phyloP scores from a whole-genome alignment of 2,888 invertebrate species.

The Diogma glabrata region DNA sequence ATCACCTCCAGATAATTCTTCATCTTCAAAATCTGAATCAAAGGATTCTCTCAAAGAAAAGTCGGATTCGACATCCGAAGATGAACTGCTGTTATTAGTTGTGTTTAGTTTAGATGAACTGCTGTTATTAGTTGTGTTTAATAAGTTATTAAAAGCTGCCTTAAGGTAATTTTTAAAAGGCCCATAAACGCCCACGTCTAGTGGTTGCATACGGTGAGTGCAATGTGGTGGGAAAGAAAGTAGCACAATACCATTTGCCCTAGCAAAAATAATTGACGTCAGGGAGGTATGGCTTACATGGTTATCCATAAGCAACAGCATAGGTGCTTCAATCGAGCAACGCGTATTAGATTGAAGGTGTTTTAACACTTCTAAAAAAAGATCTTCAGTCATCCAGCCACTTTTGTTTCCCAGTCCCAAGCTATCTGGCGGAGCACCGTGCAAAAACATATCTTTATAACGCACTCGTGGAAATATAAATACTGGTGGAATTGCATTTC shows the following conservation, averaged over 20 bases:
- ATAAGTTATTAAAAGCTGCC: no score
- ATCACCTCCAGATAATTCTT: no score
- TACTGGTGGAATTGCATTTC: slow-evolving; percentile 11
- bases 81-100: no score
- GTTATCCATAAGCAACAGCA: neutral
- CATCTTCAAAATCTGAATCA: no score
- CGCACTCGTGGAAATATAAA: slow-evolving; percentile 13
- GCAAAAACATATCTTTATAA: neutral
- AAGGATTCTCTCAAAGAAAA: no score
- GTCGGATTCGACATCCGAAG: no score
- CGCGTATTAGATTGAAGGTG: neutral
- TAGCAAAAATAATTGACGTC: neutral
- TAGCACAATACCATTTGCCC: neutral
- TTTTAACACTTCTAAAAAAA: neutral
- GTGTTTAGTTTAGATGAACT: no score
- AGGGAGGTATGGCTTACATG: neutral
- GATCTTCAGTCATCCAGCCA: neutral
- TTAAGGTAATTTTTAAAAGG: no score
- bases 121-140: no score
- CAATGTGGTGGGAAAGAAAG: neutral
- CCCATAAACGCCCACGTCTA: neutral
- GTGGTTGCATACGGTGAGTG: neutral
- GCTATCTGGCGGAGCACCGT: neutral
- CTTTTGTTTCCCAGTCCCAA: neutral
- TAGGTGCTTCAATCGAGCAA: neutral